A percentile compares a stretch with the other conserved stretches of the same genome.
These are phyloP conservation scores for Brachypterus glaber DNA, from an alignment of 2,888 invertebrate species.

Conservation along the genomic window DNA sequence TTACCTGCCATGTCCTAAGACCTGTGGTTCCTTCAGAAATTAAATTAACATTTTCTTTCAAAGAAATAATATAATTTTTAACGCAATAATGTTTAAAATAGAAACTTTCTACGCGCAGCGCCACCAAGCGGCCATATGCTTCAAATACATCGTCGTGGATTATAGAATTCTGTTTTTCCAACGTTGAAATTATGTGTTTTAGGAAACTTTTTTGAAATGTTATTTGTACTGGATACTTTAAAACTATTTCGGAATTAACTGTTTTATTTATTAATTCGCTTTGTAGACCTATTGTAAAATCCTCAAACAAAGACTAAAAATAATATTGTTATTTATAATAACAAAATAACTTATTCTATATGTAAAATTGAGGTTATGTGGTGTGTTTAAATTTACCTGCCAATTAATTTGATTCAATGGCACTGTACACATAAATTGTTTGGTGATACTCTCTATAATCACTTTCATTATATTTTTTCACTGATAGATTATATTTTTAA, in stretches of 20 bases:
- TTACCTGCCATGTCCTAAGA: slow-evolving; percentile 68
- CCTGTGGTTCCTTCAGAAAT: slow-evolving; percentile 74
- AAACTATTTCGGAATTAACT: slow-evolving; percentile 44
- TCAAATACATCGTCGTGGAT: slow-evolving; percentile 58
- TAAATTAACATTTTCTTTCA: slow-evolving; percentile 62
- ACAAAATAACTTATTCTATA: neutral
- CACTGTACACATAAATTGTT: slow-evolving; percentile 34
- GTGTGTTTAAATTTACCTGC: slow-evolving; percentile 18
- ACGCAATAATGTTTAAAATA: slow-evolving; percentile 55
- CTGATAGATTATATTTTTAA: too few species aligned
- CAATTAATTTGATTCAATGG: slow-evolving; percentile 21
- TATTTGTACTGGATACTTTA: slow-evolving; percentile 52
- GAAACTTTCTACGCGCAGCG: slow-evolving; percentile 35
- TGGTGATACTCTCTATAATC: too few species aligned
- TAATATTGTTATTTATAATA: slow-evolving; percentile 8
- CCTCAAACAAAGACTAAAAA: slow-evolving; percentile 16
- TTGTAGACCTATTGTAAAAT: slow-evolving; percentile 43
- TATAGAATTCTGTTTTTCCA: slow-evolving; percentile 48
- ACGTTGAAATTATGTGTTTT: slow-evolving; percentile 50
- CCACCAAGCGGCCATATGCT: slow-evolving; percentile 47
- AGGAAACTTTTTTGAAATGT: slow-evolving; percentile 57
- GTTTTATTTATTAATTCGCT: slow-evolving; percentile 50
- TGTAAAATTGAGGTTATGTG: slow-evolving; percentile 4
- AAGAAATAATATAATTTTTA: slow-evolving; percentile 41
- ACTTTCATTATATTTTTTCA: too few species aligned